Conservation (phyloP, 2,888 invertebrate species). For the Drosophila picticornis region DNA sequence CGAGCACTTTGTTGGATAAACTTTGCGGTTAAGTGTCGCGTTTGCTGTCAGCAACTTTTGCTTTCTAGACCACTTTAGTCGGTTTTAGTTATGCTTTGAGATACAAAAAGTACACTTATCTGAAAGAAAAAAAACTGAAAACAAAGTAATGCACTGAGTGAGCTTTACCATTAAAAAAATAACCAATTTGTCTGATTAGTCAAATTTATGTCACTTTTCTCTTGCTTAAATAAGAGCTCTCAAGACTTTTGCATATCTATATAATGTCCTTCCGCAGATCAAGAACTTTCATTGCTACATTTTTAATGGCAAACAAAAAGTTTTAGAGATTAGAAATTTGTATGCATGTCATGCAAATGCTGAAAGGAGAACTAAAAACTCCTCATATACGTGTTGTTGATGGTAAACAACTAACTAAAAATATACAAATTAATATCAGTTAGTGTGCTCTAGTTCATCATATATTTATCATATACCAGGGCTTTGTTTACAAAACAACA, state of each 20-base stretch:
- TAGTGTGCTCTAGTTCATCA: background rate
- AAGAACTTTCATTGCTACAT: conserved; percentile 22
- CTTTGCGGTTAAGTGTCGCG: conserved; percentile 57
- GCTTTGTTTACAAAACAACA: background rate
- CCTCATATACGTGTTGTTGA: conserved; percentile 11
- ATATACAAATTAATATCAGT: conserved; percentile 11
- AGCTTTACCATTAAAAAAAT: background rate
- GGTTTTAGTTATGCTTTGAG: conserved; percentile 19
- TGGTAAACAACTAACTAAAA: conserved; percentile 17
- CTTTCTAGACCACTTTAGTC: conserved; percentile 31
- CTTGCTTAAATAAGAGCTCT: background rate
- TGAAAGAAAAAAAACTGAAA: background rate
- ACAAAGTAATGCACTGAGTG: background rate
- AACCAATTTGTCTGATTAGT: background rate
- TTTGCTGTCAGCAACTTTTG: conserved; percentile 32
- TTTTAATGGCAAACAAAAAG: conserved; percentile 3
- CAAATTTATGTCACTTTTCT: background rate
- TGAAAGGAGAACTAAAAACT: conserved; percentile 6
- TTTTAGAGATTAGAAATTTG: conserved; percentile 18
- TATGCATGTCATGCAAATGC: conserved; percentile 1
- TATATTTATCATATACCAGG: too few species aligned
- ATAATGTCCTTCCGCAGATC: conserved; percentile 12
- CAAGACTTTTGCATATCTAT: conserved; percentile 27
- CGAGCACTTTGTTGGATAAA: conserved; percentile 71
- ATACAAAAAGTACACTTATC: background rate